Evolutionary conservation across 2,888 invertebrate genomes (phyloP).

Genomic region (Tribolium freemani): DNA sequence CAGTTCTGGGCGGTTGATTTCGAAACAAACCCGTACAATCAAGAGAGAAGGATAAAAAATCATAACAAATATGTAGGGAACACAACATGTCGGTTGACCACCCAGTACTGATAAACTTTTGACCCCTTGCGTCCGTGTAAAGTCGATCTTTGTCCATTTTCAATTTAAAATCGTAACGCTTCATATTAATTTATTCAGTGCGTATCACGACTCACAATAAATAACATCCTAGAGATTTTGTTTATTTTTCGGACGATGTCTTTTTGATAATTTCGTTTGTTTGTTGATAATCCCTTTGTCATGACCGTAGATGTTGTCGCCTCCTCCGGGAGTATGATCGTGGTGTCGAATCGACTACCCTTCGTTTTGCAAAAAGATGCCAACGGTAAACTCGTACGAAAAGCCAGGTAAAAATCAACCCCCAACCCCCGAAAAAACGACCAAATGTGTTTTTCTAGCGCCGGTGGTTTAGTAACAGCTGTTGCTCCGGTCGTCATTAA

Average conservation of each 20-base stretch:
- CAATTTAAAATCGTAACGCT: slow-evolving; percentile 55
- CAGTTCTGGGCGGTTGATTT: slow-evolving; percentile 44
- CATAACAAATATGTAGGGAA: slow-evolving; percentile 33
- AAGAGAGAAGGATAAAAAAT: slow-evolving; percentile 20
- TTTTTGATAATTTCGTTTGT: slow-evolving; percentile 20
- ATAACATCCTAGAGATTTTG: slow-evolving; percentile 29
- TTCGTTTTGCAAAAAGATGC: slow-evolving; percentile 86
- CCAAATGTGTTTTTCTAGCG: slow-evolving; percentile 71
- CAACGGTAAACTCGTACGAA: slow-evolving; percentile 81
- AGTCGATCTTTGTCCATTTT: slow-evolving; percentile 61
- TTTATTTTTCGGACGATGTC: slow-evolving; percentile 31
- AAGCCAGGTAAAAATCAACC: slow-evolving; percentile 80
- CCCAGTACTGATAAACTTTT: slow-evolving; percentile 55
- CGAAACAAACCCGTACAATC: slow-evolving; percentile 35
- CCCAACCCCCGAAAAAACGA: too few relatives aligned
- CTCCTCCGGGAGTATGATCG: slow-evolving; percentile 82
- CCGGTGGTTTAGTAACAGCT: slow-evolving; percentile 91
- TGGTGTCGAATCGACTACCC: slow-evolving; percentile 91
- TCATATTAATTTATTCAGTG: slow-evolving; percentile 47
- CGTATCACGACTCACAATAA: slow-evolving; percentile 38
- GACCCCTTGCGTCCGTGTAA: slow-evolving; percentile 54
- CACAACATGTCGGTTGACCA: slow-evolving; percentile 50
- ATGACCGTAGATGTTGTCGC: slow-evolving; percentile 65
- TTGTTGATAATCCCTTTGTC: slow-evolving; percentile 28
- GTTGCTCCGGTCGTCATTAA: slow-evolving; percentile 92